Conservation (phyloP, 2,888 invertebrate species). For the Eurytoma adleriae region DNA sequence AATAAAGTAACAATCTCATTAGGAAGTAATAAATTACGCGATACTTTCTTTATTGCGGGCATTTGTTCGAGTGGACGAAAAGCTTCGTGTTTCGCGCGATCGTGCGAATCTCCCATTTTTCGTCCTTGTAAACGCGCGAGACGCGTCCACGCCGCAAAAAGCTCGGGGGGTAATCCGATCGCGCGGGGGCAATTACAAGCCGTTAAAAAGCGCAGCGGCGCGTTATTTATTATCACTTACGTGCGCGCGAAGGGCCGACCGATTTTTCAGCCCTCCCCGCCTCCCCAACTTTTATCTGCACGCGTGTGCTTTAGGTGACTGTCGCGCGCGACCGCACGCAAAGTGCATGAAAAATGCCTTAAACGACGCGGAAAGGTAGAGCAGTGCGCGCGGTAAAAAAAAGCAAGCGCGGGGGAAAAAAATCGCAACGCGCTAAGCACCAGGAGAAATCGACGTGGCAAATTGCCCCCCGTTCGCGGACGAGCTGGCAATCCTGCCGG, state of each 20-base stretch:
- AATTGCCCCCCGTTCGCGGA: conserved; percentile 16
- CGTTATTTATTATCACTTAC: conserved; percentile 40
- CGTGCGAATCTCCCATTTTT: too few species aligned
- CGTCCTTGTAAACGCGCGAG: neutral
- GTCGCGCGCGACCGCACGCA: neutral
- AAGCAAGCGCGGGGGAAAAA: neutral
- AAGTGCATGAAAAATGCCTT: conserved; percentile 46
- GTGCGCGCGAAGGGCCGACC: neutral
- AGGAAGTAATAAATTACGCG: too few species aligned
- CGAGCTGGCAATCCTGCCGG: conserved; percentile 15
- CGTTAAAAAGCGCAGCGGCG: conserved; percentile 3
- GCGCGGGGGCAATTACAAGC: neutral
- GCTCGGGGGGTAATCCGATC: neutral
- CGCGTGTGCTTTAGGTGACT: conserved; percentile 25
- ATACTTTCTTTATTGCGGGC: too few species aligned
- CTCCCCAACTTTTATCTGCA: conserved; percentile 9
- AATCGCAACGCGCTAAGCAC: conserved; percentile 17
- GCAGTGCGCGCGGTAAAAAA: neutral
- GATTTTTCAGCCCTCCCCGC: conserved; percentile 30
- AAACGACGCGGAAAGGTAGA: neutral
- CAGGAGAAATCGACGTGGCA: conserved; percentile 36
- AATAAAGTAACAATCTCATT: too few species aligned
- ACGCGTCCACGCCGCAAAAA: neutral
- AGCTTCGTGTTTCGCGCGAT: too few species aligned
- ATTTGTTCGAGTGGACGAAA: too few species aligned